Conservation (phyloP, 2,797 vertebrate species). For the Pseudotriccus pelzelni region DNA sequence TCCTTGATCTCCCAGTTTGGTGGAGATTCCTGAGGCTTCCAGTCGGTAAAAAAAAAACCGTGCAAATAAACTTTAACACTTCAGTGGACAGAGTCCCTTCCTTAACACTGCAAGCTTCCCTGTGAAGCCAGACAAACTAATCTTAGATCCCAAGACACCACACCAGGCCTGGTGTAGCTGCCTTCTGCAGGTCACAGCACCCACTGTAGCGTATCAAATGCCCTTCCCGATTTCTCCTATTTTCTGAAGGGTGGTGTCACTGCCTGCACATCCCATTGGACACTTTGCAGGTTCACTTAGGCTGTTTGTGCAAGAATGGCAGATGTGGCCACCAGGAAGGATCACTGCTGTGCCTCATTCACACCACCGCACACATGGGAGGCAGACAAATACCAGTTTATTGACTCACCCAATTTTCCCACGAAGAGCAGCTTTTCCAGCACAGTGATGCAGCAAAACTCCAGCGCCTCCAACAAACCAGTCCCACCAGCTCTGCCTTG, state of each 20-base stretch:
- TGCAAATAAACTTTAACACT: slow-evolving; percentile 29
- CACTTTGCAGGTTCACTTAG: not conserved
- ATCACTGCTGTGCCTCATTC: not conserved
- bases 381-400: not conserved
- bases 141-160: not conserved
- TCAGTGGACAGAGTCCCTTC: not conserved
- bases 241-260: not conserved
- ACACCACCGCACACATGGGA: not conserved
- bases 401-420: not conserved
- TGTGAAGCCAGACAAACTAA: not conserved
- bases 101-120: fast-evolving
- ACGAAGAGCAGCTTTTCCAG: not conserved
- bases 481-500: not conserved
- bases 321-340: not conserved
- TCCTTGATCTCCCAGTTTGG: slow-evolving; percentile 46
- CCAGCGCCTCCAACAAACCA: not conserved
- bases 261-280: not conserved
- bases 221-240: not conserved
- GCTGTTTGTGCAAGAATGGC: not conserved
- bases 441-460: not conserved
- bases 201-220: fast-evolving
- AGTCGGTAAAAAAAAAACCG: not conserved
- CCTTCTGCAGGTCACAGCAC: not conserved
- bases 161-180: not conserved
- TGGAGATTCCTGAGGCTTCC: slow-evolving; percentile 22